Percentiles rank a stretch among this genome's conserved stretches.
phyloP scores from a whole-genome alignment of 2,113 vertebrate genomes.

The Potamarius usumacintae region DNA sequence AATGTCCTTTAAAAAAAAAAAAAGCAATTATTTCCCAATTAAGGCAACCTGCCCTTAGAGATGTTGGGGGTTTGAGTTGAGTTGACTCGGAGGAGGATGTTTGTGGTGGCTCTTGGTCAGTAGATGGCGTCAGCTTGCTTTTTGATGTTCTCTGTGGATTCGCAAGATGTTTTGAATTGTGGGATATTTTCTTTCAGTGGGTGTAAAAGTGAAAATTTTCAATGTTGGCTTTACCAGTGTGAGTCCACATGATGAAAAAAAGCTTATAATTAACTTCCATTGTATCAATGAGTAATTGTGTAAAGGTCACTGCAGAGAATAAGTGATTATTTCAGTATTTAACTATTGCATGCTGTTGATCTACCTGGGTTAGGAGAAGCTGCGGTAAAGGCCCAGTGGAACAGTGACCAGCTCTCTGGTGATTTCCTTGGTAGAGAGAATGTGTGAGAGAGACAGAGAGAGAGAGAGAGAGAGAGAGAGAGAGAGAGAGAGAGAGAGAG shows the following conservation, averaged over 20 bases:
- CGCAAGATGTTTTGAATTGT: not conserved
- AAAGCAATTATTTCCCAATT: conserved; percentile 62
- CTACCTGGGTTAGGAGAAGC: conserved; percentile 6
- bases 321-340: conserved; percentile 16
- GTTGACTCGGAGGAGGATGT: conserved; percentile 21
- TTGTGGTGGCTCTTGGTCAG: conserved; percentile 44
- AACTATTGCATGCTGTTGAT: not conserved
- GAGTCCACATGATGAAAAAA: conserved; percentile 1
- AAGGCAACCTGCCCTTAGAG: conserved; percentile 43
- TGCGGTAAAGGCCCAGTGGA: conserved; percentile 23
- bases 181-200: conserved; percentile 20
- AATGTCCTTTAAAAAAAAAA: conserved; percentile 44
- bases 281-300: not conserved
- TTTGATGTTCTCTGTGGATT: not conserved
- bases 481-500: conserved; percentile 58
- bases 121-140: conserved; percentile 60
- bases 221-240: not conserved
- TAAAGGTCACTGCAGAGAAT: conserved; percentile 20
- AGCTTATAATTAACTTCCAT: not conserved
- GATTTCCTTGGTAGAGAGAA: conserved; percentile 39
- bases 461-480: conserved; percentile 43
- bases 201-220: not conserved
- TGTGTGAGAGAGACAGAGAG: conserved; percentile 68
- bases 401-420: conserved; percentile 39
- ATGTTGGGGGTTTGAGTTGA: conserved; percentile 28